A percentile compares a stretch with the other conserved stretches of the same genome.
Evolutionary conservation across 2,797 vertebrate species (phyloP).

Genomic region (Limosa lapponica): DNA sequence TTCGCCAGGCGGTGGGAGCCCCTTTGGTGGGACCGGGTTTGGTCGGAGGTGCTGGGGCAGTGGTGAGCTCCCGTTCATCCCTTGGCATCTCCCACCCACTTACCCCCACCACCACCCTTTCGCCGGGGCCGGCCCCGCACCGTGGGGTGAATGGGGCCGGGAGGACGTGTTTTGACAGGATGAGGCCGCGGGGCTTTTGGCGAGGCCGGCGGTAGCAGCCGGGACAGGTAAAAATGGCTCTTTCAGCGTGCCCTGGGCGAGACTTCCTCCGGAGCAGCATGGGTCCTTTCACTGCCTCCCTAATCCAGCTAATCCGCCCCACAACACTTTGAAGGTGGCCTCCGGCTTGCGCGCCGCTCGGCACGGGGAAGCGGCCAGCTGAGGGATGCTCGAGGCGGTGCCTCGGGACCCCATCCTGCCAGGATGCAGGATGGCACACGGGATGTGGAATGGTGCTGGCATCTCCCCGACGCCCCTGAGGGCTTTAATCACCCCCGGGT

Average conservation of each 20-base stretch:
- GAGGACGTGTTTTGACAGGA: slow-evolving; percentile 75
- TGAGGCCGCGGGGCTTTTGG: slow-evolving; percentile 54
- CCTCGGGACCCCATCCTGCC: not conserved
- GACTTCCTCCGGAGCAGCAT: slow-evolving; percentile 90
- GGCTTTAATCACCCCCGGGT: not conserved
- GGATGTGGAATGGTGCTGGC: not conserved
- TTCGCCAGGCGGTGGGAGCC: not conserved
- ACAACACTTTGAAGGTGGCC: slow-evolving; percentile 93
- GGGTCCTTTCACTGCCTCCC: slow-evolving; percentile 89
- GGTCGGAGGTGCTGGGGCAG: slow-evolving; percentile 69
- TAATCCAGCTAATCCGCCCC: slow-evolving; percentile 97
- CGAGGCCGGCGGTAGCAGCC: slow-evolving; percentile 67
- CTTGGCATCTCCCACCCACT: not conserved
- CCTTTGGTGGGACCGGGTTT: slow-evolving; percentile 64
- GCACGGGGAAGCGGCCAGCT: slow-evolving; percentile 37
- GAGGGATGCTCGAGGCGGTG: slow-evolving; percentile 36
- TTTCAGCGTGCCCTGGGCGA: slow-evolving; percentile 85
- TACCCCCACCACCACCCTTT: not conserved
- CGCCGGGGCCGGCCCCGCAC: not conserved
- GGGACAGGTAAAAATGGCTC: slow-evolving; percentile 85
- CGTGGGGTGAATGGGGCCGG: slow-evolving; percentile 55
- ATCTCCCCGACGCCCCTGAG: too few relatives aligned
- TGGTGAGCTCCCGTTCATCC: not conserved
- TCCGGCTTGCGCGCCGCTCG: slow-evolving; percentile 58
- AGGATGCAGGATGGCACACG: accelerated